These are phyloP conservation scores for Dryobates pubescens DNA, from an alignment of 2,797 vertebrate genomes.

Conservation along the genomic window DNA sequence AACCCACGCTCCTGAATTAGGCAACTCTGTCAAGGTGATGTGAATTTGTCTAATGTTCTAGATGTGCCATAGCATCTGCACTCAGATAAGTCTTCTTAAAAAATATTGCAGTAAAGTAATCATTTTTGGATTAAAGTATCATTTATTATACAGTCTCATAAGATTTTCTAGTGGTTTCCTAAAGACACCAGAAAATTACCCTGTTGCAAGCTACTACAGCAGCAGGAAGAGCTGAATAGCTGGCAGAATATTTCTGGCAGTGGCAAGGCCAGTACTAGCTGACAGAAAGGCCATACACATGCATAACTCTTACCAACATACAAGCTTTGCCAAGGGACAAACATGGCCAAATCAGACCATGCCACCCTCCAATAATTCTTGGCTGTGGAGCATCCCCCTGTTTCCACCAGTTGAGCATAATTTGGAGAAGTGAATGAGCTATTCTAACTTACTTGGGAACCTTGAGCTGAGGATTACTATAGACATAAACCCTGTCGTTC, in stretches of 20 bases:
- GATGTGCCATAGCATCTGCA: background rate
- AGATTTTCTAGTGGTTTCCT: background rate
- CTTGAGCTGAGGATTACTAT: background rate
- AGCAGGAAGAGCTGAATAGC: constrained; percentile 1
- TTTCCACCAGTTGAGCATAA: background rate
- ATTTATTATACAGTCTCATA: background rate
- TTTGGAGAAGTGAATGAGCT: background rate
- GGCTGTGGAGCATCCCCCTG: rapidly evolving
- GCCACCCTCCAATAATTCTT: background rate
- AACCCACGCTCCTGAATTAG: background rate
- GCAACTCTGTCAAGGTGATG: background rate
- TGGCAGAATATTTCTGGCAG: background rate
- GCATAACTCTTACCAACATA: background rate
- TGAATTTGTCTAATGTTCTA: background rate
- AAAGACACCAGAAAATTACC: background rate
- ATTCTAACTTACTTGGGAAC: background rate
- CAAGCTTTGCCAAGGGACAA: constrained; percentile 13
- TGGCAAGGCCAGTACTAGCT: background rate
- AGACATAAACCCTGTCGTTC: background rate
- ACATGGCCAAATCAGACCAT: background rate
- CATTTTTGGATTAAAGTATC: background rate
- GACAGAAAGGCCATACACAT: background rate
- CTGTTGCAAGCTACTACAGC: background rate
- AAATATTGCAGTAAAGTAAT: background rate
- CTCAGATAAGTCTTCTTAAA: background rate